These are phyloP conservation scores for Apaloderma vittatum DNA, from an alignment of 2,113 vertebrate genomes.

Conservation along the genomic window DNA sequence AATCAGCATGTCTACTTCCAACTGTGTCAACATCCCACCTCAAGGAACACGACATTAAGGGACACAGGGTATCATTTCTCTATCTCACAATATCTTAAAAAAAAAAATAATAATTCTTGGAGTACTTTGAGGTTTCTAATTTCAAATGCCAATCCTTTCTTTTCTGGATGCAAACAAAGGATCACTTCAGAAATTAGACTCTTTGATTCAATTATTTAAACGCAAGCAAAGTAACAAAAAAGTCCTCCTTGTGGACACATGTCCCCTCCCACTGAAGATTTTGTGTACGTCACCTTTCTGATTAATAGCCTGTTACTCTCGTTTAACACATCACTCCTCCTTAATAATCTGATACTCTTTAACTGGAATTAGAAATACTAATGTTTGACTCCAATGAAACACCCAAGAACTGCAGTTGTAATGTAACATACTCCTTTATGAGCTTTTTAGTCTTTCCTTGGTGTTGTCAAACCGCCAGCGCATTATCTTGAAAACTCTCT, in stretches of 20 bases:
- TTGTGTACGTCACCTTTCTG: rapidly evolving
- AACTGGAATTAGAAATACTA: background rate
- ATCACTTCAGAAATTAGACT: background rate
- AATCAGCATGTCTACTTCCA: background rate
- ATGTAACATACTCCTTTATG: background rate
- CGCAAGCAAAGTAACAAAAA: background rate
- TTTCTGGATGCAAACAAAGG: background rate
- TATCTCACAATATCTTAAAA: background rate
- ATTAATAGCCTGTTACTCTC: background rate
- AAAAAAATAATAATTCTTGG: background rate
- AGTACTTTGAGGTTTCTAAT: background rate
- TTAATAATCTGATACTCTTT: background rate
- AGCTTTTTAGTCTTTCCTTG: background rate
- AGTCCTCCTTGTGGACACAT: background rate
- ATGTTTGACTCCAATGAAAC: background rate
- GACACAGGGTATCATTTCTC: background rate
- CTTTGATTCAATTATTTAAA: background rate
- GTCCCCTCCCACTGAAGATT: background rate
- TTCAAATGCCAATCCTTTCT: background rate
- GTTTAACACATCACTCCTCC: background rate
- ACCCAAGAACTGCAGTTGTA: background rate
- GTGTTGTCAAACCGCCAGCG: rapidly evolving
- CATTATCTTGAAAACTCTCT: background rate
- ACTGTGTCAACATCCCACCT: background rate
- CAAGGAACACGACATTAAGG: background rate